These are phyloP conservation scores for Cistogaster globosa DNA, from an alignment of 2,888 invertebrate species.

Conservation along the genomic window DNA sequence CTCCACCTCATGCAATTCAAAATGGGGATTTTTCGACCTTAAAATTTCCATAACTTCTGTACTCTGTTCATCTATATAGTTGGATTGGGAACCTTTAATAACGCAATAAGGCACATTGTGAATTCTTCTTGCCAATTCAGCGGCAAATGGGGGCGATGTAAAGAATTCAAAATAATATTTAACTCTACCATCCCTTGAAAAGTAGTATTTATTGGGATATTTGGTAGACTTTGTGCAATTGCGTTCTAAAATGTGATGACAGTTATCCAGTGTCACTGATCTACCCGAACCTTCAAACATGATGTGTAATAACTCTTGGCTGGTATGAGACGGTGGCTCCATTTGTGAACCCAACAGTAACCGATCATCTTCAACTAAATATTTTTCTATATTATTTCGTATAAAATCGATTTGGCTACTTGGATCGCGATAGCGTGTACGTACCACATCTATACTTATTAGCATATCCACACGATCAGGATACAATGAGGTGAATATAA, in stretches of 20 bases:
- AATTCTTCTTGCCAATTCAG: constrained; percentile 85
- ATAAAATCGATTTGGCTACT: constrained; percentile 78
- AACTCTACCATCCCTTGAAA: constrained; percentile 79
- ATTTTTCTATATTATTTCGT: constrained; percentile 81
- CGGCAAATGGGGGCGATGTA: constrained; percentile 83
- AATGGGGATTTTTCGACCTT: constrained; percentile 85
- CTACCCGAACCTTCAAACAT: constrained; percentile 85
- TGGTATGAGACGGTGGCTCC: constrained; percentile 86
- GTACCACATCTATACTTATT: constrained; percentile 80
- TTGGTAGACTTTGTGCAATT: constrained; percentile 84
- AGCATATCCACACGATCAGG: constrained; percentile 81
- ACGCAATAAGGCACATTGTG: constrained; percentile 86
- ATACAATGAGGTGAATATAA: constrained; percentile 86
- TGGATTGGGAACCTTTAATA: constrained; percentile 85
- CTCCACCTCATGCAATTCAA: constrained; percentile 85
- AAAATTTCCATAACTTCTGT: constrained; percentile 85
- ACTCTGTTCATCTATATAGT: constrained; percentile 84
- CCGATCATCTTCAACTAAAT: constrained; percentile 83
- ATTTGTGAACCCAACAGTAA: constrained; percentile 75
- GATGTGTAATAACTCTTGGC: constrained; percentile 85
- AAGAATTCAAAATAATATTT: constrained; percentile 78
- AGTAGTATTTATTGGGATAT: constrained; percentile 86
- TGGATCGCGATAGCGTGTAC: constrained; percentile 75
- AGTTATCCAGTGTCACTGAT: constrained; percentile 85
- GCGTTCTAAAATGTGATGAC: constrained; percentile 85